Evolutionary conservation across 1,140 invertebrate species (phyloP), one percentile per base, ranked within the genome.

Genomic region (Cotesia glomerata): DNA sequence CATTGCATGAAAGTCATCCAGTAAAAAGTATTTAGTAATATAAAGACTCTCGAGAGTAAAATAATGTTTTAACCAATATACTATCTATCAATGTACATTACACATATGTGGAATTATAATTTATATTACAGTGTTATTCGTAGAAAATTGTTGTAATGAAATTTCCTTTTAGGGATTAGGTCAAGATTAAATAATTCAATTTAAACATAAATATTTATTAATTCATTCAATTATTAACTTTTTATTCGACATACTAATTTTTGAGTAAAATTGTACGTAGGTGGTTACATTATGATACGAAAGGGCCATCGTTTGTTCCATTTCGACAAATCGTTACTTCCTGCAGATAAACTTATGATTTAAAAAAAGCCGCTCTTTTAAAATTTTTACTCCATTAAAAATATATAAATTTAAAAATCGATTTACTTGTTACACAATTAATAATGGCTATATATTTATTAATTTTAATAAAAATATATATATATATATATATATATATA

Each of bases 401-500:
- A 45, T 7, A 11, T 8, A 45, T 45, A 45, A 45, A 74, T 72
- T 68, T 56, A 51, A n/a, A 64, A 64, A 72, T 68, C 69, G 18
- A 59, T 59, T 64, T 63, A 11, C 58, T 45, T 45, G 66, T 78
- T 75, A 75, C 77, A 75, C 73, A 75, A 78, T 66, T 18, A 79
- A 79, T 79, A 72, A 78, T 72, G 70, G 70, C 49, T 58, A 11
- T 13, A 45, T 39, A 35, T 9, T 35, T 36, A 35, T 32, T 14
- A n/a, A 36, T 11, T 9, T 62, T 13, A 26, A 62, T 8, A 35
- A 62, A 36, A n/a, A 35, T 35, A 26, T 11, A 4, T 59, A 34
- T 52, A 63, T 11, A n/a, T n/a, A n/a, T n/a, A n/a, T n/a, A n/a
- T n/a, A n/a, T n/a, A n/a, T n/a, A n/a, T n/a, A n/a, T n/a, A n/a